Evolutionary conservation across 2,888 invertebrate genomes (phyloP).

Genomic region (Carabus problematicus): DNA sequence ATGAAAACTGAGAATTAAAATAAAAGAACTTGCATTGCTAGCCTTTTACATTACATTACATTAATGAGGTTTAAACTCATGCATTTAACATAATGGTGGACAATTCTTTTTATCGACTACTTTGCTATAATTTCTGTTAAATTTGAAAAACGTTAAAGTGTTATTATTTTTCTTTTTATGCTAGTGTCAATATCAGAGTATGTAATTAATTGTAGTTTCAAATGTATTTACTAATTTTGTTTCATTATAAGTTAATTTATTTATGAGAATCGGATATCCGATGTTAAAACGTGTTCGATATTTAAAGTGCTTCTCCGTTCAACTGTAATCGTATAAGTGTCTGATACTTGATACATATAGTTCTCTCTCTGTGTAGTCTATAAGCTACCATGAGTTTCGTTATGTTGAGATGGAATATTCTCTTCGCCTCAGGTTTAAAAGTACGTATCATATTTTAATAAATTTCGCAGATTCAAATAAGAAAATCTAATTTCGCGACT

Average conservation of each 20-base stretch:
- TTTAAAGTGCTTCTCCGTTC: slow-evolving; percentile 10
- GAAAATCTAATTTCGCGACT: slow-evolving; percentile 2
- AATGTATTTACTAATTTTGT: slow-evolving; percentile 21
- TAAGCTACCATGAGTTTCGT: not conserved
- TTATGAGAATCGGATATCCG: slow-evolving; percentile 3
- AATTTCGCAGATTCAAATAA: slow-evolving; percentile 11
- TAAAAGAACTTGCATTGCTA: too few species aligned
- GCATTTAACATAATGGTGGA: too few species aligned
- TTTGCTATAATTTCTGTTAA: too few species aligned
- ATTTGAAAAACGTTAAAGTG: too few species aligned
- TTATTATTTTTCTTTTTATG: too few species aligned
- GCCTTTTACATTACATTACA: too few species aligned
- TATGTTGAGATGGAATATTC: too few species aligned
- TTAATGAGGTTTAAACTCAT: too few species aligned
- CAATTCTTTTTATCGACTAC: too few species aligned
- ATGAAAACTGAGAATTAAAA: too few species aligned
- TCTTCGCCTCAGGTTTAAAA: not conserved
- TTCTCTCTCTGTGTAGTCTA: not conserved
- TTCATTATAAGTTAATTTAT: slow-evolving; percentile 26
- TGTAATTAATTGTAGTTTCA: not conserved
- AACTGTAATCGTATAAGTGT: slow-evolving; percentile 8
- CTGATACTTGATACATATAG: slow-evolving; percentile 12
- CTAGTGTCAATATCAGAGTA: too few species aligned
- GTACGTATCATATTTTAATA: not conserved
- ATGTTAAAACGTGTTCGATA: slow-evolving; percentile 4